Base-by-base conservation (phyloP, 2,797 vertebrate species). In the Acrocephalus scirpaceus region DNA sequence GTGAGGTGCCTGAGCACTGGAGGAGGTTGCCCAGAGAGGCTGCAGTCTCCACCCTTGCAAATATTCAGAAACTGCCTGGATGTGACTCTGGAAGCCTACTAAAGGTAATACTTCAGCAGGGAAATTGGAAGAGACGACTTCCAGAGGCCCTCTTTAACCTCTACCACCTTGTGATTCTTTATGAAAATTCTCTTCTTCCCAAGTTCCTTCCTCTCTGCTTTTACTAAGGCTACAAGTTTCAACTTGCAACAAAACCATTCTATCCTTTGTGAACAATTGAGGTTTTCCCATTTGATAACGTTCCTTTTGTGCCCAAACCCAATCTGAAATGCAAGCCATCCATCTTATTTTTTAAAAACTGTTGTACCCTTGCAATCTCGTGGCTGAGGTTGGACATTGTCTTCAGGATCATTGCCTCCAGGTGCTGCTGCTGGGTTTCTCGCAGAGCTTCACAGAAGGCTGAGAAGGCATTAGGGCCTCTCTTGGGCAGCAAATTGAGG, bases 381-480 rank as follows among this genome's bases (percentile, higher is more conserved):
- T 56, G 60, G 92, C 61, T 96, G 83, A 95, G 81, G 71, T 0
- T 82, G 26, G 94, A 86, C n/a, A 92, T 54, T 6, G 97, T 96
- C 32, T 96, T 97, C 78, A 97, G 96, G 92, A 99, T 97, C 69
- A 98, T 23, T 21, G 98, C 97, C 38, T 97, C 98, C 94, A 99
- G 97, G 95, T 99, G 99, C 44, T 98, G 95, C 95, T 99, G 99
- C 40, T 99, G 98, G 2, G 99, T 99, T 88, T 98, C 98, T 89
- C 60, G 94, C 42, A 99, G 98, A 65, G 99, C 99, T 44, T 95
- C 90, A 92, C 99, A 99, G 97, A 99, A 99, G 86, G 96, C 98
- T 90, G 97, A 98, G 72, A 99, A 99, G 18, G 99, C 99, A 45
- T 79, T 95, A 16, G 99, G 99, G 23, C 99, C 99, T 88, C 99